Evolutionary conservation across 2,888 invertebrate species (phyloP), one percentile per base, ranked within the genome.

Genomic region (Torymus texanus): DNA sequence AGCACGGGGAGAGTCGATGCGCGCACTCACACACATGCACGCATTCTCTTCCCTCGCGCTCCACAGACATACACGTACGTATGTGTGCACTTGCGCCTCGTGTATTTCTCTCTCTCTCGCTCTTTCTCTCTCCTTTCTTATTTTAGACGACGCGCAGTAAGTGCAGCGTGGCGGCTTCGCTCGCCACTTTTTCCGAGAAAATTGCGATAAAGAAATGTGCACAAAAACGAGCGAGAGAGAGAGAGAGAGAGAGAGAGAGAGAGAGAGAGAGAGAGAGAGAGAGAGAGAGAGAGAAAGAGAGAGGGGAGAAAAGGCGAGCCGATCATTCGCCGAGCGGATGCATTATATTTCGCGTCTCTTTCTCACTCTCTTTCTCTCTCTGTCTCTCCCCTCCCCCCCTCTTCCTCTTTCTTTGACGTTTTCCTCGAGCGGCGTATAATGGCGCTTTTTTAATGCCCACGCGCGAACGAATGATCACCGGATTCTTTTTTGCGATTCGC

Each of bases 131-230:
- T 18, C 59, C 16, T 51, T 72, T 72, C 62, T 72, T 62, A 61
- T 72, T 72, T 72, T 72, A 72, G 53, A 72, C 59, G 21, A 5
- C 41, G 63, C 41, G 41, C 29, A 10, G 58, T 50, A 59, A 14
- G 51, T 29, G 13, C 11, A 11, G 59, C 51, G 70, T 59, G 51
- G 59, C 58, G 29, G 50, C 16, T 21, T n/a, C 51, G 3, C 18
- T n/a, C 51, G 53, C 11, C 50, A 51, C 51, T 65, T 51, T 51
- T 71, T 59, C 61, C 53, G 51, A 14, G 61, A 61, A 72, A 61
- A 72, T 61, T 61, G 71, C 71, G 61, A 61, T 62, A 72, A 61
- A 61, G 71, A 61, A 61, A 51, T 18, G 41, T 29, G 41, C 41
- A 8, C 41, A 41, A 41, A 41, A 41, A 41, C 41, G 41, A 41